These are phyloP conservation scores for Platanista minor DNA, from an alignment of 2,113 vertebrate genomes.

Conservation along the genomic window DNA sequence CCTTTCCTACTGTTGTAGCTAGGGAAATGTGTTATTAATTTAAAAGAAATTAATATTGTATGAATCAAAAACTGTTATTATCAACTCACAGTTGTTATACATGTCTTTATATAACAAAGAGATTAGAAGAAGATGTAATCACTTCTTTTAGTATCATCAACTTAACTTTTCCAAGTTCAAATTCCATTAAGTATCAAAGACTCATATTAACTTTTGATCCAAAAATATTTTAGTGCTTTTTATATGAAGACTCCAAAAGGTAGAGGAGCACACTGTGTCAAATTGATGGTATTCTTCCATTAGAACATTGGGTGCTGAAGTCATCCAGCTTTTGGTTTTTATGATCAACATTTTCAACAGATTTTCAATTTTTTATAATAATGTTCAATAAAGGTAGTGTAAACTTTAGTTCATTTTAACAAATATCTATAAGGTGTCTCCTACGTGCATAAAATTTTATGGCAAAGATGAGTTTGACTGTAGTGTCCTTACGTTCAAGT, in stretches of 20 bases:
- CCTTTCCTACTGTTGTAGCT: not conserved
- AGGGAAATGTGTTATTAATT: constrained; percentile 26
- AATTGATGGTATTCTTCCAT: not conserved
- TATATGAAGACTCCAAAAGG: not conserved
- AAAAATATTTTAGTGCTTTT: constrained; percentile 4
- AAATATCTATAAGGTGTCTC: not conserved
- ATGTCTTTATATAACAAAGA: not conserved
- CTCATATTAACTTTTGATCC: not conserved
- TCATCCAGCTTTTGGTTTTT: not conserved
- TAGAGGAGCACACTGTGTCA: not conserved
- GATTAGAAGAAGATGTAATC: not conserved
- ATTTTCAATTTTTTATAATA: not conserved
- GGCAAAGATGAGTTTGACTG: not conserved
- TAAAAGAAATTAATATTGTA: constrained; percentile 14
- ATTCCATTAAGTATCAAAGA: not conserved
- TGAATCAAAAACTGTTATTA: not conserved
- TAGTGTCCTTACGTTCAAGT: not conserved
- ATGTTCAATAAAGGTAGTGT: not conserved
- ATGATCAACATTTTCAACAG: not conserved
- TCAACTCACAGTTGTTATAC: not conserved
- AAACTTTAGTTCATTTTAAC: not conserved
- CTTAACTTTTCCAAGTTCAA: not conserved
- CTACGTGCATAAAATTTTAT: not conserved
- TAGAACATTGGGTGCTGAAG: not conserved
- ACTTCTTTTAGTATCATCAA: not conserved